Base-by-base conservation (phyloP, 2,797 vertebrate genomes). In the Ctenopoma multispine region DNA sequence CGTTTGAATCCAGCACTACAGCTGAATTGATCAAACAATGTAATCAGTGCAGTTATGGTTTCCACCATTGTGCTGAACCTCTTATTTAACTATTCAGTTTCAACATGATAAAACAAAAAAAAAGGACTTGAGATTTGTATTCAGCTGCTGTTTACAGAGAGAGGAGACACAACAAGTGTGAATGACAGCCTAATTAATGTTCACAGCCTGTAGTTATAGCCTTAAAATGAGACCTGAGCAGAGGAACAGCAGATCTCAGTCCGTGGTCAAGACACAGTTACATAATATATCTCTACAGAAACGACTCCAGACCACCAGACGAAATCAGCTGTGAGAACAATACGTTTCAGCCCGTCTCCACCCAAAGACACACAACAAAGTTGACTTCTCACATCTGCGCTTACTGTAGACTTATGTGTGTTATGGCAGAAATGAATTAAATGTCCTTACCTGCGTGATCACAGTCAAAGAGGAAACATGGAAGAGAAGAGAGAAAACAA, bases 381-480 rank as follows among this genome's bases (percentile, higher is more conserved):
- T 0, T 51, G 1, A 0, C 15, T 3, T 11, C 43, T 18, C 53
- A n/a, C 5, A 34, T 55, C 49, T 14, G 13, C 20, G n/a, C 40
- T 23, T 1, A 12, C 2, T 53, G 34, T 3, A 15, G 4, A 5
- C 0, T 27, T 51, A 3, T 13, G 27, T 7, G 17, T 27, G 29
- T 14, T 63, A 61, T 6, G 36, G 10, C 4, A 5, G 10, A 54
- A 64, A 27, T 46, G 0, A 61, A 55, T 13, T 8, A 43, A 55
- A 12, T 12, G 51, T 54, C 75, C 88, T 90, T 85, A 89, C 87
- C 89, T 87, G 82, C 69, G 82, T 72, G 20, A 63, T 59, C 63
- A 4, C 5, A 17, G 70, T 65, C 44, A 14, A 50, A 56, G 41
- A 47, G 34, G 41, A 20, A n/a, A 84, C 86, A 87, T 88, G 80